Evolutionary conservation across 2,888 invertebrate species (phyloP).

Genomic region (Thymelicus acteon): DNA sequence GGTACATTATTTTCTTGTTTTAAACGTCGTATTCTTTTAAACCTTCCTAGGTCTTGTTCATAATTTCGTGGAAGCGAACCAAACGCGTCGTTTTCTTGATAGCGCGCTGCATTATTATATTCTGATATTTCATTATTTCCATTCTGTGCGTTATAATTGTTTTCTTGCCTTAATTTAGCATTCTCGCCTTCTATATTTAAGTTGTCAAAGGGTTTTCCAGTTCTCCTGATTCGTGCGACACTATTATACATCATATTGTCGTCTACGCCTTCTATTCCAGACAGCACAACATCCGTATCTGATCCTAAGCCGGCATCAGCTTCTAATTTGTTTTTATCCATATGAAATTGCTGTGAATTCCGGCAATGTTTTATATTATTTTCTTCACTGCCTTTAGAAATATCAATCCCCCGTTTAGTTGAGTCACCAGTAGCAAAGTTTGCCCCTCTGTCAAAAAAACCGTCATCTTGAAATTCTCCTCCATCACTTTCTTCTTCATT

Average conservation of each 20-base stretch:
- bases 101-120: conserved; percentile 55
- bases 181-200: conserved; percentile 29
- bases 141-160: conserved; percentile 44
- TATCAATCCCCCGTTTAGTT: background rate
- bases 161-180: conserved; percentile 39
- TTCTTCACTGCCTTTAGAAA: conserved; percentile 32
- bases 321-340: conserved; percentile 45
- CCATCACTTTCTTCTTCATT: conserved; percentile 77
- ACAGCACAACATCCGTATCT: conserved; percentile 70
- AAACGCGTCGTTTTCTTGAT: conserved; percentile 68
- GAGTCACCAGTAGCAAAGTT: conserved; percentile 14
- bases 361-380: background rate
- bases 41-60: conserved; percentile 65
- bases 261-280: conserved; percentile 70
- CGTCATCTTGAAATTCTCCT: conserved; percentile 79
- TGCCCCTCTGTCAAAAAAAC: conserved; percentile 65
- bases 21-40: conserved; percentile 71
- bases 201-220: conserved; percentile 45
- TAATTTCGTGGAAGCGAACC: conserved; percentile 62
- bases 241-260: conserved; percentile 72
- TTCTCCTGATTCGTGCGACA: conserved; percentile 59
- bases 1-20: conserved; percentile 49
- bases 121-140: conserved; percentile 50
- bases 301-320: conserved; percentile 62
- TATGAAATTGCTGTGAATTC: conserved; percentile 11